Percentiles rank a stretch among this genome's conserved stretches.
Conservation (phyloP, 2,113 vertebrate genomes). For the Telmatochromis sp. region DNA sequence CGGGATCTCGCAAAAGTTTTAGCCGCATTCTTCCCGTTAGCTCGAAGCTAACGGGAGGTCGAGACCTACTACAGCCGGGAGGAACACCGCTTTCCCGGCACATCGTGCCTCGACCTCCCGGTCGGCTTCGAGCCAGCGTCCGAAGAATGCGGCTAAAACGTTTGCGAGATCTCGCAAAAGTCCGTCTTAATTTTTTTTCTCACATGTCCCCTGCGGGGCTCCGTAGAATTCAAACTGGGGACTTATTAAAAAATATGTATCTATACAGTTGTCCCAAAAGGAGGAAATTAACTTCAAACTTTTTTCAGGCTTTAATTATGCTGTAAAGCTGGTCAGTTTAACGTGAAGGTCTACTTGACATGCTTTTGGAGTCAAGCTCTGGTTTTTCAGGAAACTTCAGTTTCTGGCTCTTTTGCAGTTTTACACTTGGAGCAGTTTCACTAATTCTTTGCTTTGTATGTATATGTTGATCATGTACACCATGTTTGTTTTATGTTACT, state of each 20-base stretch:
- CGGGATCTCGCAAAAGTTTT: too few relatives aligned
- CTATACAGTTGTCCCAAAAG: not conserved
- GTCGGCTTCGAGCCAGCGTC: too few relatives aligned
- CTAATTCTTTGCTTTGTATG: fast-evolving
- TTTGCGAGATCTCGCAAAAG: too few relatives aligned
- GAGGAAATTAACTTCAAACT: not conserved
- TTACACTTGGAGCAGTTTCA: not conserved
- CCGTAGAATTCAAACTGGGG: not conserved
- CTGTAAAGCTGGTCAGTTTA: not conserved
- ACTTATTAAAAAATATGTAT: not conserved
- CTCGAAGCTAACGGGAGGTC: too few relatives aligned
- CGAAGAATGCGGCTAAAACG: too few relatives aligned
- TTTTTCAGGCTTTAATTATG: not conserved
- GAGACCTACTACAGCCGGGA: too few relatives aligned
- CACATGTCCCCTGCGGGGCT: too few relatives aligned
- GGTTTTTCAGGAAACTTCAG: fast-evolving
- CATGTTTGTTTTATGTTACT: not conserved
- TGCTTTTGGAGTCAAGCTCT: not conserved
- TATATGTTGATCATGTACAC: not conserved
- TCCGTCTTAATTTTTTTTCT: too few relatives aligned
- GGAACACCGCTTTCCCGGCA: too few relatives aligned
- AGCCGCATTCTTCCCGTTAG: too few relatives aligned
- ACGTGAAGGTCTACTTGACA: fast-evolving
- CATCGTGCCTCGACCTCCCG: too few relatives aligned
- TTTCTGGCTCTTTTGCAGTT: not conserved